Conservation (phyloP, 2,888 invertebrate species). For the Taenaris catops region DNA sequence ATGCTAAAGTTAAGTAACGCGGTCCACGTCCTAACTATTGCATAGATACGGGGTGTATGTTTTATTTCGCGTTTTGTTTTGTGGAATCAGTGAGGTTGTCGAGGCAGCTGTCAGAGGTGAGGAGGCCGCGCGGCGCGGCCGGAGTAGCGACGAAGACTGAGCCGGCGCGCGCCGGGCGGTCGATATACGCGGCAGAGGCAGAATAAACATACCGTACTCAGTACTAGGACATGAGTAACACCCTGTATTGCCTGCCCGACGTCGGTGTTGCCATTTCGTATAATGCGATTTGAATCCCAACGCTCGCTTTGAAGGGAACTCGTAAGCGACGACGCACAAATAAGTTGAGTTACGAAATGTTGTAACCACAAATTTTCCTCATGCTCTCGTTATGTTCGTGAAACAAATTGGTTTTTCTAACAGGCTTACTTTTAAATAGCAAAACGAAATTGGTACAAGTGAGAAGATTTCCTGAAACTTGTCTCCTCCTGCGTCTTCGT, state of each 20-base stretch:
- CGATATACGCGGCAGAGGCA: conserved; percentile 75
- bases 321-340: conserved; percentile 8
- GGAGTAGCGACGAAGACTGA: conserved; percentile 54
- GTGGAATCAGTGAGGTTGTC: conserved; percentile 33
- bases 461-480: too few relatives aligned
- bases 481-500: too few relatives aligned
- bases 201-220: conserved; percentile 75
- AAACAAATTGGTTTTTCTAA: conserved; percentile 8
- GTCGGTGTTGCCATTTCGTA: conserved; percentile 44
- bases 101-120: conserved; percentile 52
- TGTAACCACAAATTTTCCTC: conserved; percentile 12
- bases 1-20: neutral
- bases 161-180: conserved; percentile 63
- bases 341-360: conserved; percentile 11
- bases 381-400: conserved; percentile 4
- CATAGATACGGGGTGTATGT: conserved; percentile 6
- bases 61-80: conserved; percentile 30
- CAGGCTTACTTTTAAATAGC: too few relatives aligned
- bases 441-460: too few relatives aligned
- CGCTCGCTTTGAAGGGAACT: conserved; percentile 14
- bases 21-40: neutral
- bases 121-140: conserved; percentile 42
- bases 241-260: conserved; percentile 51
- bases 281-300: conserved; percentile 41
- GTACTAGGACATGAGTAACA: conserved; percentile 32